phyloP scores from a whole-genome alignment of 2,888 invertebrate species.

The Hypolimnas misippus region DNA sequence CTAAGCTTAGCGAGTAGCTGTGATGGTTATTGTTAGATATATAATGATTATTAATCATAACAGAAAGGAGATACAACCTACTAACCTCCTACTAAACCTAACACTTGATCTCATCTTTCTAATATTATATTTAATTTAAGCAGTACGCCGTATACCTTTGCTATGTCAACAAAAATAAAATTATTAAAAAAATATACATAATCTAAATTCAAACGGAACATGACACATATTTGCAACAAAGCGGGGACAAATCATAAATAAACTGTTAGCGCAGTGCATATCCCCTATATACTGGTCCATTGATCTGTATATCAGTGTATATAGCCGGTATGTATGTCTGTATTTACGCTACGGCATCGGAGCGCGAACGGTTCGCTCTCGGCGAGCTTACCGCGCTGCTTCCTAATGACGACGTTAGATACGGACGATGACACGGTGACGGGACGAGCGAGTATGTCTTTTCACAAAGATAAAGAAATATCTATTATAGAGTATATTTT shows the following conservation, averaged over 20 bases:
- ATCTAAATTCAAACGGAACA: not conserved
- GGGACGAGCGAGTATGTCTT: constrained; percentile 33
- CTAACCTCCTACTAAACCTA: no score
- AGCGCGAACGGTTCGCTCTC: constrained; percentile 65
- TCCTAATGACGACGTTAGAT: constrained; percentile 64
- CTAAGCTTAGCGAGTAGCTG: no score
- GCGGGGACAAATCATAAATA: constrained; percentile 32
- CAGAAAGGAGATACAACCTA: no score
- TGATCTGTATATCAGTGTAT: constrained; percentile 27
- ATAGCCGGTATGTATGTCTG: constrained; percentile 32
- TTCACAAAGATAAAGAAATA: not conserved
- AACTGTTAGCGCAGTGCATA: constrained; percentile 26
- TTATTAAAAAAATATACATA: not conserved
- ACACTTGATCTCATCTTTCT: no score
- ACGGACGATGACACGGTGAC: constrained; percentile 43
- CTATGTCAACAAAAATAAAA: not conserved
- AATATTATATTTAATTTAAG: no score
- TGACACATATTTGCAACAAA: constrained; percentile 23
- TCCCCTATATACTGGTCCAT: constrained; percentile 24
- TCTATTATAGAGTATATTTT: no score
- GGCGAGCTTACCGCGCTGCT: constrained; percentile 68
- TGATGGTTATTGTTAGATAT: no score
- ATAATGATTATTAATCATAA: no score
- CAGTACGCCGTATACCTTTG: no score
- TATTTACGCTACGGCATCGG: constrained; percentile 45